Percentiles rank a stretch among this genome's conserved stretches.
phyloP scores from a whole-genome alignment of 2,888 invertebrate species.

The Amphipoea lucens region DNA sequence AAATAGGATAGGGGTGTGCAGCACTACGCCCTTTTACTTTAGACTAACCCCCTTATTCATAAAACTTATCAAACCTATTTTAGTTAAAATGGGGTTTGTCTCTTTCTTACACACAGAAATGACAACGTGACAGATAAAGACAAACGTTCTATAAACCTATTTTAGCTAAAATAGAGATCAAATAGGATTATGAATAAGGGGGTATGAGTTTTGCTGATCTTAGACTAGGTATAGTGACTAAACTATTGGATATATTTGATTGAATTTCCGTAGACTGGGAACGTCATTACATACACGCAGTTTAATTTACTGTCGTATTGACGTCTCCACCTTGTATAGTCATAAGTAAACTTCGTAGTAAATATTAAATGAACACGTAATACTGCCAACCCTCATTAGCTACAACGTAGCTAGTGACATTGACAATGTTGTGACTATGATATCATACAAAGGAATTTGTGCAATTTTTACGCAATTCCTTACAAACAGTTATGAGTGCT shows the following conservation, averaged over 20 bases:
- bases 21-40: too few relatives aligned
- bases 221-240: not conserved
- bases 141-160: too few relatives aligned
- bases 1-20: too few relatives aligned
- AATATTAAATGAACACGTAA: conserved; percentile 39
- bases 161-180: too few relatives aligned
- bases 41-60: too few relatives aligned
- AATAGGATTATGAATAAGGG: too few relatives aligned
- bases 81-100: too few relatives aligned
- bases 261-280: not conserved
- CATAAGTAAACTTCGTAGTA: conserved; percentile 27
- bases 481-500: conserved; percentile 33
- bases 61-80: too few relatives aligned
- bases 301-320: not conserved
- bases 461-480: conserved; percentile 42
- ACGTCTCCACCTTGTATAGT: not conserved
- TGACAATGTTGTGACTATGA: conserved; percentile 64
- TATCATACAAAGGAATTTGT: conserved; percentile 56
- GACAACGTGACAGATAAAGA: too few relatives aligned
- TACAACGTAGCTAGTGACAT: conserved; percentile 61
- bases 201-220: too few relatives aligned
- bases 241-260: not conserved
- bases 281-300: not conserved
- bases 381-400: conserved; percentile 60
- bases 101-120: too few relatives aligned